Percentiles rank a stretch among this genome's conserved stretches.
Evolutionary conservation across 2,113 vertebrate species (phyloP).

Genomic region (Stomatorhinus ivindoensis): DNA sequence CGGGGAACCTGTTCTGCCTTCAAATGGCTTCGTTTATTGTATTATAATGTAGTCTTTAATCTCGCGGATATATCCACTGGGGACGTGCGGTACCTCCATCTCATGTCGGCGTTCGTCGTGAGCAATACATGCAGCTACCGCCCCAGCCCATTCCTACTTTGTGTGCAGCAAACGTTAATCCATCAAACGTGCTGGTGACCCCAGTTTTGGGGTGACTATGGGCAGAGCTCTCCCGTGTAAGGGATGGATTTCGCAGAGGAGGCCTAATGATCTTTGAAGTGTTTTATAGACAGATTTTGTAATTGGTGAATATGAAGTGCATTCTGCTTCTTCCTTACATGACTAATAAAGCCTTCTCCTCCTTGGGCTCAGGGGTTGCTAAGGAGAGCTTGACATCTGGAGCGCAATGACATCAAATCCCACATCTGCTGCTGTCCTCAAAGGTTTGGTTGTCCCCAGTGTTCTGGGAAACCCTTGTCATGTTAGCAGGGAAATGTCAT

Average conservation of each 20-base stretch:
- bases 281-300: background rate
- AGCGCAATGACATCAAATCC: constrained; percentile 21
- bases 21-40: constrained; percentile 4
- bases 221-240: background rate
- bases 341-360: background rate
- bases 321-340: background rate
- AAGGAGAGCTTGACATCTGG: background rate
- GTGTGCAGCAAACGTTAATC: background rate
- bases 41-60: background rate
- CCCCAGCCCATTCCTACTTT: background rate
- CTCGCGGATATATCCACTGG: background rate
- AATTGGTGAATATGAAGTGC: background rate
- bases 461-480: background rate
- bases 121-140: background rate
- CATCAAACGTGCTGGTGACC: background rate
- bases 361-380: background rate
- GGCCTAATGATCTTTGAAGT: background rate
- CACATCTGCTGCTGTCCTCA: constrained; percentile 23
- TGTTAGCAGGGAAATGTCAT: background rate
- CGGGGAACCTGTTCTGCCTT: background rate
- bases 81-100: background rate
- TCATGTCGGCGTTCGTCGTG: background rate
- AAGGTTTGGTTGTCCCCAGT: constrained; percentile 25
- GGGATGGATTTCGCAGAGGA: background rate
- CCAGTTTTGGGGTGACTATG: background rate